These are phyloP conservation scores for Agrochola lota DNA, from an alignment of 2,888 invertebrate genomes.

Conservation along the genomic window DNA sequence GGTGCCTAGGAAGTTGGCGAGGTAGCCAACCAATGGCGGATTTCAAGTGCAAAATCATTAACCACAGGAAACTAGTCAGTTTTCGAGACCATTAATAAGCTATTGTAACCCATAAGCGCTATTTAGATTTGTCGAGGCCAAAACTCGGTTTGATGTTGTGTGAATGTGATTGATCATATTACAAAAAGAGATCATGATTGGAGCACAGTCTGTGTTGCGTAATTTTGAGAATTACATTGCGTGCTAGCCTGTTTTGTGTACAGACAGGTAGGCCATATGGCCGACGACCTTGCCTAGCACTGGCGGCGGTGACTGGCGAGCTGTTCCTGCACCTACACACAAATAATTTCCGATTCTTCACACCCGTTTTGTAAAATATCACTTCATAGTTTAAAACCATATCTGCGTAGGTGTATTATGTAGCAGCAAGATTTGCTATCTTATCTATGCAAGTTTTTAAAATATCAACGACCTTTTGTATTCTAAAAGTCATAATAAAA, in stretches of 20 bases:
- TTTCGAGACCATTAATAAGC: slow-evolving; percentile 42
- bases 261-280: slow-evolving; percentile 83
- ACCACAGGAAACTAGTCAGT: slow-evolving; percentile 69
- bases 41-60: slow-evolving; percentile 77
- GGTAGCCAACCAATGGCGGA: slow-evolving; percentile 64
- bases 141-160: slow-evolving; percentile 30
- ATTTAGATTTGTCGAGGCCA: slow-evolving; percentile 64
- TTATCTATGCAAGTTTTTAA: slow-evolving; percentile 69
- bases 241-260: slow-evolving; percentile 65
- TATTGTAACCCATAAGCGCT: slow-evolving; percentile 45
- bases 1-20: slow-evolving; percentile 72
- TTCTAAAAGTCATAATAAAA: slow-evolving; percentile 32
- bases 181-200: slow-evolving; percentile 67
- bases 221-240: slow-evolving; percentile 72
- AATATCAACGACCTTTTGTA: slow-evolving; percentile 72
- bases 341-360: slow-evolving; percentile 77
- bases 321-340: slow-evolving; percentile 80
- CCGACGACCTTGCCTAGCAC: slow-evolving; percentile 82
- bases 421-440: slow-evolving; percentile 63
- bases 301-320: slow-evolving; percentile 76
- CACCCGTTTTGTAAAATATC: slow-evolving; percentile 59
- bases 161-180: slow-evolving; percentile 58
- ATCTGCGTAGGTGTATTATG: slow-evolving; percentile 53
- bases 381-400: slow-evolving; percentile 44
- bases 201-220: slow-evolving; percentile 64